Conservation (phyloP, 30 jellyfish, hydroid and myxozoan species). For the Cassiopea andromeda region DNA sequence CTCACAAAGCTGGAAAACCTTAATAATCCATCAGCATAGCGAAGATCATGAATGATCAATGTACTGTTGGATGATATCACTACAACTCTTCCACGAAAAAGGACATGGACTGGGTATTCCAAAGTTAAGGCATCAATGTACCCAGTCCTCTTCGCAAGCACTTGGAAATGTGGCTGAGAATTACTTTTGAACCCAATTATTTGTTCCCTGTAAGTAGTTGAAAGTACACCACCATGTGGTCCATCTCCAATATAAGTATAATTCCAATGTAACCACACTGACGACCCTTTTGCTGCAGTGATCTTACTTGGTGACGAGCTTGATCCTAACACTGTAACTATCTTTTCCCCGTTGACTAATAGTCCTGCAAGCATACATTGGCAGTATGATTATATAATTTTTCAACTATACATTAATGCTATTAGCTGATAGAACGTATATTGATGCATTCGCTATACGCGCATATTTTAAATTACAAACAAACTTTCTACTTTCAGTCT, state of each 20-base stretch:
- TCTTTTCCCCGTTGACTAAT: no score
- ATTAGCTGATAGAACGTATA: no score
- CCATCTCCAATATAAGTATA: slow-evolving; percentile 26
- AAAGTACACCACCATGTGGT: neutral
- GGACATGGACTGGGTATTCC: slow-evolving; percentile 3
- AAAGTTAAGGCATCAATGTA: neutral
- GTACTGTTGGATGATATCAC: slow-evolving; percentile 41
- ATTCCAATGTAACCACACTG: slow-evolving; percentile 45
- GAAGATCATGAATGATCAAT: slow-evolving; percentile 13
- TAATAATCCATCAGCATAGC: slow-evolving; percentile 4
- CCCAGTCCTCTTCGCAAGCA: slow-evolving; percentile 21
- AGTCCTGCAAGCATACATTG: no score
- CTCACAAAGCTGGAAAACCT: neutral
- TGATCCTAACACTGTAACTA: neutral
- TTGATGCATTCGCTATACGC: no score
- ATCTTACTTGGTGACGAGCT: slow-evolving; percentile 49
- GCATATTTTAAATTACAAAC: no score
- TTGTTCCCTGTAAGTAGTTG: neutral
- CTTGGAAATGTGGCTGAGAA: neutral
- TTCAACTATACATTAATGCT: no score
- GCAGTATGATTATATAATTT: no score
- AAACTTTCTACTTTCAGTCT: no score
- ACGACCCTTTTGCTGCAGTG: slow-evolving; percentile 28
- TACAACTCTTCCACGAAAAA: slow-evolving; percentile 23
- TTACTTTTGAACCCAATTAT: neutral